Evolutionary conservation across 1,140 invertebrate species (phyloP), one percentile per base, ranked within the genome.

Genomic region (Sweltsa coloradensis): DNA sequence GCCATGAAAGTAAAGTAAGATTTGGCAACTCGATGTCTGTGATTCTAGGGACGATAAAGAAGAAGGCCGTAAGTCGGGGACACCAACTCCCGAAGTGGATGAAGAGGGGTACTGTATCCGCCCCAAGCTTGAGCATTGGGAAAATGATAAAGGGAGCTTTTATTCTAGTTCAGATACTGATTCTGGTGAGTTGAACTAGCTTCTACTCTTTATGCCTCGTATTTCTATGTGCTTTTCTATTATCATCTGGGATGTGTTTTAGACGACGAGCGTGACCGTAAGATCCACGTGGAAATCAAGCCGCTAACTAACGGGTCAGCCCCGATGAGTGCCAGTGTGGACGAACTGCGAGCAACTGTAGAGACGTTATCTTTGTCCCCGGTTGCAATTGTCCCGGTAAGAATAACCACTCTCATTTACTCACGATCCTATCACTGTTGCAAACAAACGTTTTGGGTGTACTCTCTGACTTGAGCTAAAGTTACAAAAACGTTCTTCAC

Each of bases 271-370:
- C 75, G 78, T 47, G 82, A 88, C 57, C 76, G 80, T 49, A 91
- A 91, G 65, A 89, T 97, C 52, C 86, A 89, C 63, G 88, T 97
- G 13, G 87, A 93, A 73, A 97, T 96, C 50, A 95, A 95, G 67
- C 93, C 93, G 3, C 69, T 95, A 4, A 90, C 78, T 61, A 92
- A 90, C 68, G 87, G 86, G 29, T 73, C 78, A 42, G 83, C 78
- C 52, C 88, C 83, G 19, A 86, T 91, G 68, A 91, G 89, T 54
- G 89, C 89, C 11, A 94, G 88, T 63, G 88, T 95, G 5, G 92
- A 96, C 69, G 91, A 95, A 65, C 70, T 97, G 2, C 72, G 89
- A 57, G 89, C 87, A 13, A 94, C 91, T 14, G 85, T 95, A 37
- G 90, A 89, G 65, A 90, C 86, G 67, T 74, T 97, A 47, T 87